A percentile compares a stretch with the other conserved stretches of the same genome.
Conservation (phyloP, 2,113 vertebrate species). For the Oostethus manadensis region DNA sequence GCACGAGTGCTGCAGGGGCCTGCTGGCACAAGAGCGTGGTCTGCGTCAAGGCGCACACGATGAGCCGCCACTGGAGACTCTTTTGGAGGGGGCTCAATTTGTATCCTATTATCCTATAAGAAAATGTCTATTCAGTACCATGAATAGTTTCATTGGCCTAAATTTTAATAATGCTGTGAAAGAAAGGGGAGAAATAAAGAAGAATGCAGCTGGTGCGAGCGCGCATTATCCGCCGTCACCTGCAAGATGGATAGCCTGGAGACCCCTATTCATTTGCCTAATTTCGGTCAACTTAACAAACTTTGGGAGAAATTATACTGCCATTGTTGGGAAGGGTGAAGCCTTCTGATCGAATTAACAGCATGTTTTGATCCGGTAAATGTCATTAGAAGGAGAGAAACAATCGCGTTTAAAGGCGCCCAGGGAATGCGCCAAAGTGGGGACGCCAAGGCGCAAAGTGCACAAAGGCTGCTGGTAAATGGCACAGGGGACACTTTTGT, state of each 20-base stretch:
- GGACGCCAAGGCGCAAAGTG: slow-evolving; percentile 96
- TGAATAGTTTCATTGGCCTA: slow-evolving; percentile 98
- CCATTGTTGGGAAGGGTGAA: slow-evolving; percentile 97
- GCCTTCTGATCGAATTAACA: slow-evolving; percentile 99
- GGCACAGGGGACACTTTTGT: slow-evolving; percentile 94
- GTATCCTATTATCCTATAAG: slow-evolving; percentile 99
- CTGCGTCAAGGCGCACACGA: slow-evolving; percentile 83
- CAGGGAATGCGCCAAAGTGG: slow-evolving; percentile 96
- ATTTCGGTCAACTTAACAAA: slow-evolving; percentile 99
- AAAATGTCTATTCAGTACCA: slow-evolving; percentile 99
- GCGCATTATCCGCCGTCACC: slow-evolving; percentile 98
- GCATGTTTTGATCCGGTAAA: slow-evolving; percentile 99
- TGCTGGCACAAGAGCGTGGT: slow-evolving; percentile 85
- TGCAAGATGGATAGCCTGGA: slow-evolving; percentile 90
- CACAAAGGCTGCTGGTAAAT: slow-evolving; percentile 91
- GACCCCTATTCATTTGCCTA: slow-evolving; percentile 99
- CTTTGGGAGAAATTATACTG: slow-evolving; percentile 98
- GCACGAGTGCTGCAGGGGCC: slow-evolving; percentile 78
- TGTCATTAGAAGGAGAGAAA: slow-evolving; percentile 99
- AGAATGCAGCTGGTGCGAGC: slow-evolving; percentile 95
- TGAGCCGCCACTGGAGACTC: slow-evolving; percentile 81
- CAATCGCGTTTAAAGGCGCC: slow-evolving; percentile 95
- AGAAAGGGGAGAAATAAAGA: slow-evolving; percentile 91
- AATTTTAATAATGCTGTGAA: slow-evolving; percentile 97
- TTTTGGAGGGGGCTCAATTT: slow-evolving; percentile 95